Percentiles rank a stretch among this genome's conserved stretches.
Evolutionary conservation across 2,888 invertebrate species (phyloP).

Genomic region (Caenorhabditis sulstoni): DNA sequence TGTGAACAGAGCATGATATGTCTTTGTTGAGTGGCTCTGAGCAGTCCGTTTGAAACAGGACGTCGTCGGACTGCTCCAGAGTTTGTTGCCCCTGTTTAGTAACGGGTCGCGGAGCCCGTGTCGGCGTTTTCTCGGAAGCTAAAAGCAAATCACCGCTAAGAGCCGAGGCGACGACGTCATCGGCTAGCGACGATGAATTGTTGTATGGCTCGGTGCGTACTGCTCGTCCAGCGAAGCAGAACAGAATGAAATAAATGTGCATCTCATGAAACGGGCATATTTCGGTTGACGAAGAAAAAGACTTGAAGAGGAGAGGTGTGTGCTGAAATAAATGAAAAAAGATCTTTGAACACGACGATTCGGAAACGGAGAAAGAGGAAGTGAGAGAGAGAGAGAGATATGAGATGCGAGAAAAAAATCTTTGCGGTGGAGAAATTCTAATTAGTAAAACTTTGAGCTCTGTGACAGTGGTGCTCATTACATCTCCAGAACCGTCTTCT

Average conservation of each 20-base stretch:
- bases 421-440: background rate
- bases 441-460: conserved; percentile 10
- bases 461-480: conserved; percentile 3
- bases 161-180: conserved; percentile 38
- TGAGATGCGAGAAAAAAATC: conserved; percentile 1
- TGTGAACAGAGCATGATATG: conserved; percentile 71
- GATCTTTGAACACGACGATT: background rate
- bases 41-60: conserved; percentile 65
- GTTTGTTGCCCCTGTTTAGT: conserved; percentile 38
- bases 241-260: conserved; percentile 29
- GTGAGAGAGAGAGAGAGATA: conserved; percentile 17
- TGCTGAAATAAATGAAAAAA: background rate
- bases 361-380: background rate
- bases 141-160: conserved; percentile 24
- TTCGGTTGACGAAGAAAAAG: background rate
- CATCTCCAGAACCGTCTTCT: conserved; percentile 7
- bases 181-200: conserved; percentile 33
- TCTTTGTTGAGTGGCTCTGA: conserved; percentile 72
- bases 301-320: background rate
- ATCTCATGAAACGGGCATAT: conserved; percentile 37
- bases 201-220: conserved; percentile 43
- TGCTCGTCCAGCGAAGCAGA: conserved; percentile 44
- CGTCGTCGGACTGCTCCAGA: conserved; percentile 10
- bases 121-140: conserved; percentile 53
- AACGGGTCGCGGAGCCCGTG: conserved; percentile 31